phyloP scores from a whole-genome alignment of 2,797 vertebrate genomes.

The Galagoides demidoff region DNA sequence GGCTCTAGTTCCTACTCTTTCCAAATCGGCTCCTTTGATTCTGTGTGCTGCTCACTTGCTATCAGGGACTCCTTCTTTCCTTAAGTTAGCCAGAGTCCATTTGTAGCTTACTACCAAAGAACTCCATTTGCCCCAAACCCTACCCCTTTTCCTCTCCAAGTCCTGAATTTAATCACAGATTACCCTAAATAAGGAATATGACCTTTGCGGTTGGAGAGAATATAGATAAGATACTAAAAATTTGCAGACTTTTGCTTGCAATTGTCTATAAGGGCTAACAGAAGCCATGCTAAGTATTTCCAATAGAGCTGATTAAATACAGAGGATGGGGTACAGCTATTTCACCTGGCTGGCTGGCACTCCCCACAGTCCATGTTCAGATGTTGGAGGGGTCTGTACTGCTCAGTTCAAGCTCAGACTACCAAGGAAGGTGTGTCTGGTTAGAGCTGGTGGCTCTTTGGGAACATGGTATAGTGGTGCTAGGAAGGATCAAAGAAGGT shows the following conservation, averaged over 20 bases:
- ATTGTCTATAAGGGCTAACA: constrained; percentile 24
- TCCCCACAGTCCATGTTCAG: background rate
- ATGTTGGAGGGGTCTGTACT: background rate
- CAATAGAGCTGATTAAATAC: background rate
- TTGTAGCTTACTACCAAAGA: constrained; percentile 13
- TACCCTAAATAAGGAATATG: constrained; percentile 25
- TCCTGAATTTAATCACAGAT: constrained; percentile 2
- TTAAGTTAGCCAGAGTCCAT: background rate
- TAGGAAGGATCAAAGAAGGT: background rate
- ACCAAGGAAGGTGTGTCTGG: background rate
- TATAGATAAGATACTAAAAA: background rate
- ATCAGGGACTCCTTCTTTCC: constrained; percentile 11
- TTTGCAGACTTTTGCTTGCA: constrained; percentile 7
- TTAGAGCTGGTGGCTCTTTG: background rate
- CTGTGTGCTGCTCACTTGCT: background rate
- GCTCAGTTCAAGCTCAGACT: background rate
- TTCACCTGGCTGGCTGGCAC: background rate
- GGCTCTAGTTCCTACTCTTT: background rate
- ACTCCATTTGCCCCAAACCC: background rate
- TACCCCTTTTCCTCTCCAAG: background rate
- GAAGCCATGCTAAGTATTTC: constrained; percentile 26
- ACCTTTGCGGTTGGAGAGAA: constrained; percentile 16
- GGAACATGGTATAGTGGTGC: background rate
- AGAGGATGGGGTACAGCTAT: background rate
- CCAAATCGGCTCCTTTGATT: background rate